Evolutionary conservation across 2,888 invertebrate genomes (phyloP).

Genomic region (Brenthis ino): DNA sequence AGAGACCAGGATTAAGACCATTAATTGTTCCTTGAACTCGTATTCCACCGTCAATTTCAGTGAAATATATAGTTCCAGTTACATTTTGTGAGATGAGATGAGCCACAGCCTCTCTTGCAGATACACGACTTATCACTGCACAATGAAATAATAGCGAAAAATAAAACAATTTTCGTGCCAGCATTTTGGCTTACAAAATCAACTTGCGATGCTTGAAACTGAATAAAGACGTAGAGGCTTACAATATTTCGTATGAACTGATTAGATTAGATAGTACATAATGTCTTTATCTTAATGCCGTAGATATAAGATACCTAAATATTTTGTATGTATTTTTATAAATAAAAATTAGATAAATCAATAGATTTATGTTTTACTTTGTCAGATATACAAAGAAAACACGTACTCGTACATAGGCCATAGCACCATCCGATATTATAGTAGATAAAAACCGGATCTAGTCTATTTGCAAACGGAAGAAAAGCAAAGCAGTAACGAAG

Average conservation of each 20-base stretch:
- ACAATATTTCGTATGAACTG: background rate
- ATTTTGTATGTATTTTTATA: background rate
- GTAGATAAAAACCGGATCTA: too few relatives aligned
- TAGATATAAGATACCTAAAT: background rate
- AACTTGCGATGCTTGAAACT: background rate
- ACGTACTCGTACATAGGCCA: too few relatives aligned
- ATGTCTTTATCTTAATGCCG: background rate
- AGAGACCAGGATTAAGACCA: conserved; percentile 76
- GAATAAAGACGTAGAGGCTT: background rate
- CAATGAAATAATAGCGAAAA: conserved; percentile 15
- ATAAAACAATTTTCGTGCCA: conserved; percentile 1
- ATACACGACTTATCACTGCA: conserved; percentile 26
- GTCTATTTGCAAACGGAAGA: too few relatives aligned
- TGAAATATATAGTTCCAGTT: conserved; percentile 62
- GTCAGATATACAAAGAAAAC: too few relatives aligned
- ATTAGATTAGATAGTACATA: conserved; percentile 10
- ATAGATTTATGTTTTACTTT: too few relatives aligned
- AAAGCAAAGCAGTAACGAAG: too few relatives aligned
- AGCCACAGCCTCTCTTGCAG: conserved; percentile 54
- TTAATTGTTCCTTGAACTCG: conserved; percentile 73
- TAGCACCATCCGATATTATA: too few relatives aligned
- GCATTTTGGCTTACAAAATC: conserved; percentile 13
- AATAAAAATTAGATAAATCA: too few relatives aligned
- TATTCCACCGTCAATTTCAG: conserved; percentile 74
- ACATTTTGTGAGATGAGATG: conserved; percentile 50